Evolutionary conservation across 2,797 vertebrate genomes (phyloP), one percentile per base, ranked within the genome.

Genomic region (Esox masquinongy): DNA sequence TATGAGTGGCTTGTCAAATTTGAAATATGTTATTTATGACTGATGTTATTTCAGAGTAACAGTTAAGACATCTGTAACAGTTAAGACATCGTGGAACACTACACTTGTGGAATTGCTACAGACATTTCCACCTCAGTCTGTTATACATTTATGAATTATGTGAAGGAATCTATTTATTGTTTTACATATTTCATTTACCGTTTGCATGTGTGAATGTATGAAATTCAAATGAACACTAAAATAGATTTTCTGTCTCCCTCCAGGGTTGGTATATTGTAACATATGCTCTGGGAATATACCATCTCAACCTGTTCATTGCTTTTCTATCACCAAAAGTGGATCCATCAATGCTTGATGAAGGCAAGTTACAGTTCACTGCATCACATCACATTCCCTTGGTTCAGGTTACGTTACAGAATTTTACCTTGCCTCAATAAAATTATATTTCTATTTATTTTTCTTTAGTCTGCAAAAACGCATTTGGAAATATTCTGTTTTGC

Each of bases 241-340:
- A 16, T 8, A 34, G 15, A 16, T 36, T 79, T 77, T 24, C 31
- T 78, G 16, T 85, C 34, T 88, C 43, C 81, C 86, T 92, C 83
- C 89, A 99, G 98, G 98, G 98, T 79, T 99, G 98, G 98, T 99
- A 99, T 93, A 99, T 99, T 88, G 96, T 99, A 91, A 99, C 98
- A 80, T 99, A 99, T 72, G 98, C 98, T 90, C 94, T 99, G 94
- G 97, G 98, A 82, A 99, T 99, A 91, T 99, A 99, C 94, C 97
- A 99, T 85, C 96, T 99, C 89, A 99, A 99, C 88, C 95, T 99
- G 84, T 99, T 99, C 95, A 99, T 99, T 90, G 98, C 98, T 91
- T 99, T 99, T 92, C 95, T 99, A 80, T 99, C 98, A 15, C 98
- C 98, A 86, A 99, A 99, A 94, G 98, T 99, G 95, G 98, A 99